Evolutionary conservation across 1,140 invertebrate species (phyloP).

Genomic region (Lineus longissimus): DNA sequence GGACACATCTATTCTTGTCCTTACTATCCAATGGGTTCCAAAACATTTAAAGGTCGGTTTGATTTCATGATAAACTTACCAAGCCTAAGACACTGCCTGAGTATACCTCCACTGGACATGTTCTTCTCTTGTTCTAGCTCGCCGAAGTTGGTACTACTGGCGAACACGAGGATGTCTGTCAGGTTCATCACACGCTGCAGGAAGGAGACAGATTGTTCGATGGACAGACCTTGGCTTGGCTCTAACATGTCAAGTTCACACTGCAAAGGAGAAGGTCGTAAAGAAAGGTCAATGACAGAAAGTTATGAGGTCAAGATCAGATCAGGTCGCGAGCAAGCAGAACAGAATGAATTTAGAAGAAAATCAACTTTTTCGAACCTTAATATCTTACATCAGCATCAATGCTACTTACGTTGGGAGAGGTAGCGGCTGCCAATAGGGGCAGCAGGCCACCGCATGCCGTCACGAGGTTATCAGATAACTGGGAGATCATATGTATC

Average conservation of each 20-base stretch:
- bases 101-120: constrained; percentile 98
- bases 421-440: constrained; percentile 93
- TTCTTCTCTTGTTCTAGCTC: constrained; percentile 99
- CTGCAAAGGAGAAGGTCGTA: constrained; percentile 57
- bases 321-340: neutral
- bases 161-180: constrained; percentile 97
- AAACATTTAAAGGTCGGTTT: too few species aligned
- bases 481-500: constrained; percentile 96
- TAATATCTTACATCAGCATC: neutral
- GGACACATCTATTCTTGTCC: too few species aligned
- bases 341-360: neutral
- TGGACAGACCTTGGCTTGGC: constrained; percentile 96
- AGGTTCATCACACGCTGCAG: constrained; percentile 94
- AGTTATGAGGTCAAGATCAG: too few species aligned
- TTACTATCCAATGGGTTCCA: too few species aligned
- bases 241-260: constrained; percentile 97
- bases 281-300: constrained; percentile 14
- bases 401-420: constrained; percentile 84
- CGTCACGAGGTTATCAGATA: constrained; percentile 98
- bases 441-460: constrained; percentile 96
- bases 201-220: constrained; percentile 95
- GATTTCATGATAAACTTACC: too few species aligned
- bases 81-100: constrained; percentile 90
- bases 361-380: too few species aligned
- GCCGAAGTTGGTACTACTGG: constrained; percentile 92